Conservation (phyloP, 2,888 invertebrate species). For the Leptinotarsa tumamoca region DNA sequence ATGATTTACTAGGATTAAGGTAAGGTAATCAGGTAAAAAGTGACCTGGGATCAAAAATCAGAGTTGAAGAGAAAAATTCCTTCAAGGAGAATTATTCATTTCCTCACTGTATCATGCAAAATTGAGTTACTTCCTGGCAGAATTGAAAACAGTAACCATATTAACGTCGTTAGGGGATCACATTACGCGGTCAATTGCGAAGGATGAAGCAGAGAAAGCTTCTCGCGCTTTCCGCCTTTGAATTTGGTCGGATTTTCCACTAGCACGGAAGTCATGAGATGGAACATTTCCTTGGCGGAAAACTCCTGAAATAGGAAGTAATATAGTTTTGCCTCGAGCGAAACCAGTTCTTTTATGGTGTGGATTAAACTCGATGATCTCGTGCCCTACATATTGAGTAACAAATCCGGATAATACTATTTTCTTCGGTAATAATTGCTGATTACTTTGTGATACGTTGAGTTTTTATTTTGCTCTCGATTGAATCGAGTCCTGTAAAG, state of each 20-base stretch:
- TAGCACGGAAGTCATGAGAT: background rate
- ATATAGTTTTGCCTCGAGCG: background rate
- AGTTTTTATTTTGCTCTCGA: no score
- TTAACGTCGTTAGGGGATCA: constrained; percentile 6
- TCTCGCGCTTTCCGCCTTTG: constrained; percentile 2
- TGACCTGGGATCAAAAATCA: no score
- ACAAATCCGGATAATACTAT: background rate
- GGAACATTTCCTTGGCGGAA: constrained; percentile 12
- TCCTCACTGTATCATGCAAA: background rate
- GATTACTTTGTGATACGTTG: background rate
- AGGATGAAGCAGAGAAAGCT: background rate
- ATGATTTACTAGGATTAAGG: no score
- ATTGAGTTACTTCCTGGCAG: constrained; percentile 1
- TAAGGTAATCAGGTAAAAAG: no score
- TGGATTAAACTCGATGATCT: background rate
- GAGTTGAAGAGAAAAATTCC: no score
- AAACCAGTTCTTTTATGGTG: background rate
- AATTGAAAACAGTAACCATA: constrained; percentile 9
- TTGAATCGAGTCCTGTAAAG: no score
- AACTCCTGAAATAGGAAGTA: background rate
- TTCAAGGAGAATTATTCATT: no score
- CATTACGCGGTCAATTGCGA: background rate
- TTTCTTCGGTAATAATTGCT: background rate
- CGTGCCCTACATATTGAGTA: constrained; percentile 4
- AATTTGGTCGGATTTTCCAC: constrained; percentile 6